Percentiles rank a stretch among this genome's conserved stretches.
phyloP scores from a whole-genome alignment of 2,113 vertebrate species.

The Eudorcas thomsonii region DNA sequence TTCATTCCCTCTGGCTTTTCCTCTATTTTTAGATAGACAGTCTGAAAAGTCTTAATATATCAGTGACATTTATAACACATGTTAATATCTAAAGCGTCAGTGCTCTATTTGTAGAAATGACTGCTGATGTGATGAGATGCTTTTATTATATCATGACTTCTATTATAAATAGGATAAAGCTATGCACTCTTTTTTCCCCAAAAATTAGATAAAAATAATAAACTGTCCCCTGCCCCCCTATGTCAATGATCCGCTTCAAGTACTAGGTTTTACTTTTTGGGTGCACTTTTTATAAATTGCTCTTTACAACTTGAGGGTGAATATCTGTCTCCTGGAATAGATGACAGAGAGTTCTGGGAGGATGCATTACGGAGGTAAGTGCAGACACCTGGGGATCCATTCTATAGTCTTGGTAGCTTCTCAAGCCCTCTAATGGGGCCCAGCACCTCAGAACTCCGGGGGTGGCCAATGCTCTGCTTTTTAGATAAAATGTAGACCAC shows the following conservation, averaged over 20 bases:
- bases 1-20: slow-evolving; percentile 68
- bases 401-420: slow-evolving; percentile 28
- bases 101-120: slow-evolving; percentile 84
- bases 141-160: slow-evolving; percentile 83
- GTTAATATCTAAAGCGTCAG: slow-evolving; percentile 85
- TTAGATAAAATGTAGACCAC: neutral
- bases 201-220: slow-evolving; percentile 62
- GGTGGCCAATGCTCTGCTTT: neutral
- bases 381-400: slow-evolving; percentile 40
- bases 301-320: slow-evolving; percentile 52
- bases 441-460: neutral
- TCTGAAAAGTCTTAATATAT: slow-evolving; percentile 86
- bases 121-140: slow-evolving; percentile 81
- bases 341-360: slow-evolving; percentile 9
- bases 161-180: slow-evolving; percentile 80
- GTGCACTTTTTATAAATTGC: slow-evolving; percentile 55
- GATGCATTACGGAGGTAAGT: slow-evolving; percentile 53
- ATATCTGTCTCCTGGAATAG: slow-evolving; percentile 53
- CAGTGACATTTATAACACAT: slow-evolving; percentile 88
- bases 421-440: neutral
- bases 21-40: slow-evolving; percentile 82
- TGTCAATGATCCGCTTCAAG: slow-evolving; percentile 35
- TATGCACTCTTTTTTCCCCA: slow-evolving; percentile 34
- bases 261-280: slow-evolving; percentile 2
- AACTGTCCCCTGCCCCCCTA: slow-evolving; percentile 37